These are phyloP conservation scores for Agrotis ipsilon DNA, from an alignment of 2,888 invertebrate genomes.

Conservation along the genomic window DNA sequence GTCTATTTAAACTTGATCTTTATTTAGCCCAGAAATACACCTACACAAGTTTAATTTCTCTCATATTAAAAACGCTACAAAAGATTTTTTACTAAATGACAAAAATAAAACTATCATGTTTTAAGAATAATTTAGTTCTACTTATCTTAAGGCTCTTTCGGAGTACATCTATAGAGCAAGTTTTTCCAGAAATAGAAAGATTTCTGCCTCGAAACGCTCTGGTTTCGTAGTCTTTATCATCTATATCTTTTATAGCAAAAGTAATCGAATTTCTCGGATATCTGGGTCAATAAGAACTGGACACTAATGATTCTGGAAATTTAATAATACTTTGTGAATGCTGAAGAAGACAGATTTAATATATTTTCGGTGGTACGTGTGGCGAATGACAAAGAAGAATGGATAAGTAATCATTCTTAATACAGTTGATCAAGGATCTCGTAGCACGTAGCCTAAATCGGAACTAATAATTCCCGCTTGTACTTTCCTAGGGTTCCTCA, in stretches of 20 bases:
- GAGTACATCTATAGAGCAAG: neutral
- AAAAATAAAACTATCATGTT: slow-evolving; percentile 9
- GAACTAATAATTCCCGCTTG: neutral
- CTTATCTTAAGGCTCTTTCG: slow-evolving; percentile 4
- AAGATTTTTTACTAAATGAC: neutral
- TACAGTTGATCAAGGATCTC: neutral
- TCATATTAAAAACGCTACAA: neutral
- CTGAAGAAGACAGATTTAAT: neutral
- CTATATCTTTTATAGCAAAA: neutral
- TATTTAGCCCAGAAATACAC: too few relatives aligned
- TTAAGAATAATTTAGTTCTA: neutral
- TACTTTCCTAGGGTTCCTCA: neutral
- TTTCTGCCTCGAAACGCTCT: neutral
- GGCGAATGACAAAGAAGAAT: neutral
- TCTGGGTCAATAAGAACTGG: neutral
- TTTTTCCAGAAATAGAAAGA: neutral
- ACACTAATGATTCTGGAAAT: neutral
- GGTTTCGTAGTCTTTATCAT: neutral
- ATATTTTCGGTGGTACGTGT: neutral
- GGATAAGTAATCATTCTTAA: neutral
- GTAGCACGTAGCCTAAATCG: neutral
- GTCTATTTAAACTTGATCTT: too few relatives aligned
- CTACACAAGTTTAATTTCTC: neutral
- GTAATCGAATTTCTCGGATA: neutral
- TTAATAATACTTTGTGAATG: too few relatives aligned